A percentile compares a stretch with the other conserved stretches of the same genome.
Evolutionary conservation across 2,888 invertebrate species (phyloP).

Genomic region (Epinotia demarniana): DNA sequence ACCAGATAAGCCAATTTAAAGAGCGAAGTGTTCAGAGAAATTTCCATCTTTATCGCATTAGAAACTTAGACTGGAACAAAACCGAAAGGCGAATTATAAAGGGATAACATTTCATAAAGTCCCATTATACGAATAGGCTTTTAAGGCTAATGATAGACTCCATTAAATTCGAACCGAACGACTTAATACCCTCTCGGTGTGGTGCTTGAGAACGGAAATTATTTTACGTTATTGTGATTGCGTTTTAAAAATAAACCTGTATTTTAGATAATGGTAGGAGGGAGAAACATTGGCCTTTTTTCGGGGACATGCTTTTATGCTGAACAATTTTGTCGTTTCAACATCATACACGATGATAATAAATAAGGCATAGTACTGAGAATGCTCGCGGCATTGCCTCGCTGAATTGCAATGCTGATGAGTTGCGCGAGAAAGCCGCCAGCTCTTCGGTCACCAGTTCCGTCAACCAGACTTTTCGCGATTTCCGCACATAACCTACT

Average conservation of each 20-base stretch:
- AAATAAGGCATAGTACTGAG: too few relatives aligned
- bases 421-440: too few relatives aligned
- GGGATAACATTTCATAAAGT: conserved; percentile 52
- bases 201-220: conserved; percentile 26
- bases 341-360: too few relatives aligned
- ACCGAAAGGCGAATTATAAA: conserved; percentile 40
- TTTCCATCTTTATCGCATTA: conserved; percentile 32
- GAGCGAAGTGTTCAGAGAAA: conserved; percentile 11
- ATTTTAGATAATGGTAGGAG: neutral
- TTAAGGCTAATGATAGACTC: conserved; percentile 61
- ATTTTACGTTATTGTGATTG: conserved; percentile 26
- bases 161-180: conserved; percentile 56
- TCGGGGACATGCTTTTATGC: too few relatives aligned
- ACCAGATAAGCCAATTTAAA: conserved; percentile 10
- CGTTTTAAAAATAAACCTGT: conserved; percentile 25
- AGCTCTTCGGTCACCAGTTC: too few relatives aligned
- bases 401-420: too few relatives aligned
- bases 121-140: conserved; percentile 56
- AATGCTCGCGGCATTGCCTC: too few relatives aligned
- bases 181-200: conserved; percentile 45
- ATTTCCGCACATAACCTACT: too few relatives aligned
- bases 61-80: conserved; percentile 38
- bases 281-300: neutral
- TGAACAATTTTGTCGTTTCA: too few relatives aligned
- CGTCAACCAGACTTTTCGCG: too few relatives aligned